A percentile compares a stretch with the other conserved stretches of the same genome.
Conservation (phyloP, 92 coral and sea anemone species). For the Siderastrea radians region DNA sequence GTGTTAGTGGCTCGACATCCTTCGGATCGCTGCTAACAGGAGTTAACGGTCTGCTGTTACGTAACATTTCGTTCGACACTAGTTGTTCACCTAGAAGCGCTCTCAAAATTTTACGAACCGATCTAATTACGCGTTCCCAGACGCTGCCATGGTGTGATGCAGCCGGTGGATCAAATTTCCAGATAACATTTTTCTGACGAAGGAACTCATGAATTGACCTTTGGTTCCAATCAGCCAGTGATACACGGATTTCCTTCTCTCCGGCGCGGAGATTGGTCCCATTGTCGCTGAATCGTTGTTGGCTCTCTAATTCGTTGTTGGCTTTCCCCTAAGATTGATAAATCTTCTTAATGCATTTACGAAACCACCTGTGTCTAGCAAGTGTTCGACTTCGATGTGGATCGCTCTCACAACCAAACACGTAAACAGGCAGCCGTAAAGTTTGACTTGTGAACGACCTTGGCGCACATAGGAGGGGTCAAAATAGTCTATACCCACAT, state of each 20-base stretch:
- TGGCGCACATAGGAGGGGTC: slow-evolving; percentile 35
- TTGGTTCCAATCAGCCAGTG: slow-evolving; percentile 15
- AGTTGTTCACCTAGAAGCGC: slow-evolving; percentile 28
- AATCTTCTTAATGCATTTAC: slow-evolving; percentile 29
- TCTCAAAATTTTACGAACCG: background rate
- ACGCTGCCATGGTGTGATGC: slow-evolving; percentile 42
- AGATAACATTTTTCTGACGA: slow-evolving; percentile 12
- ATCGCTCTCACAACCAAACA: background rate
- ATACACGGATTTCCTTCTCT: slow-evolving; percentile 21
- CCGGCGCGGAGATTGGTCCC: slow-evolving; percentile 44
- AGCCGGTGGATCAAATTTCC: slow-evolving; percentile 25
- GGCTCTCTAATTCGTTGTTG: background rate
- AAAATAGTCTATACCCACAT: slow-evolving; percentile 1
- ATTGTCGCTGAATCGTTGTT: slow-evolving; percentile 18
- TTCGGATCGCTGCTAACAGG: slow-evolving; percentile 33
- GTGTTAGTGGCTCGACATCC: slow-evolving; percentile 7
- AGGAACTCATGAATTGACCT: background rate
- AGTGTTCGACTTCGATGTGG: slow-evolving; percentile 3
- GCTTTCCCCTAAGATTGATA: slow-evolving; percentile 10
- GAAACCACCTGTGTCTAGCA: background rate
- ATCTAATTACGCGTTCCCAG: slow-evolving; percentile 38
- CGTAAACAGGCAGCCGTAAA: no score
- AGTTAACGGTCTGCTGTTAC: background rate
- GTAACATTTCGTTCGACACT: slow-evolving; percentile 23
- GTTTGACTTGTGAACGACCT: background rate